Evolutionary conservation across 35 echinoderm and acorn worm species (phyloP), one percentile per base, ranked within the genome.

Genomic region (Diadema setosum): DNA sequence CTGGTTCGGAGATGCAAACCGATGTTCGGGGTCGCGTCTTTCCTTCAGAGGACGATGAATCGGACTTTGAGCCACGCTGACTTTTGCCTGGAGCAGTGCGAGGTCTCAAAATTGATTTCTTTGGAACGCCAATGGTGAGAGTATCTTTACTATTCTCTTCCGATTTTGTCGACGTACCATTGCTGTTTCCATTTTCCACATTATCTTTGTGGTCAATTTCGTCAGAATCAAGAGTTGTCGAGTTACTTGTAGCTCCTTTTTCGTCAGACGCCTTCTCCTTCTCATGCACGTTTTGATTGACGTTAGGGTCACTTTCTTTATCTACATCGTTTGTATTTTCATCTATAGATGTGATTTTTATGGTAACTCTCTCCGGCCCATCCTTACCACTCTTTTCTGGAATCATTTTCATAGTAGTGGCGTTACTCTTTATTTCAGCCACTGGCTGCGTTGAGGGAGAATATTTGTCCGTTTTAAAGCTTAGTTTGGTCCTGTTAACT

Each of bases 81-180:
- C 52, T 83, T 23, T 0, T 50, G 2, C 52, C 24, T 25, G 15
- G 33, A 18, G 45, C 52, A 15, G 81, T 83, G 48, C 57, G 39
- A 4, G 73, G 73, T 44, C 73, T 78, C 39, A 78, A 78, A 18
- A 1, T 78, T 78, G 73, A 78, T 44, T 78, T 78, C 73, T 67
- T 67, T 34, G 29, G 63, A 26, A 32, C 27, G 63, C 26, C 37
- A n/a, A 33, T 29, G 3, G 3, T 9, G 2, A 52, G 48, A 52
- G 48, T 52, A 11, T 52, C n/a, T 52, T 9, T 52, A 52, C n/a
- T 52, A 52, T 52, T 52, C 9, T 52, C n/a, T 11, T 52, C n/a
- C 9, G 36, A 7, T 43, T 34, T 67, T 6, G 5, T 16, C 1
- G 63, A 67, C n/a, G n/a, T n/a, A n/a, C n/a, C n/a, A n/a, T n/a